phyloP scores from a whole-genome alignment of 2,888 invertebrate species.

The Temnothorax ravouxi region DNA sequence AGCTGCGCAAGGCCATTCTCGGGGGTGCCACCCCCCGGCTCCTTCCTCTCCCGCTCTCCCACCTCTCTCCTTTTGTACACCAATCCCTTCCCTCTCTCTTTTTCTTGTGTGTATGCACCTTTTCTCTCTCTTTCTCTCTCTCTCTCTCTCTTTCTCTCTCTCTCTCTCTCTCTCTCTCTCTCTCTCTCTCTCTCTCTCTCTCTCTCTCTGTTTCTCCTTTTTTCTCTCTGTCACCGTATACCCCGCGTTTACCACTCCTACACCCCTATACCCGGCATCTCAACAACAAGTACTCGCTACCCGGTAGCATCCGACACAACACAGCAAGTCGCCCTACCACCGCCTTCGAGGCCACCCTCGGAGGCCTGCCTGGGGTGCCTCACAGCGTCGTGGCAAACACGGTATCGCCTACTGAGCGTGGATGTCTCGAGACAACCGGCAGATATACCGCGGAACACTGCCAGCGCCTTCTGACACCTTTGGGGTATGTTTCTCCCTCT shows the following conservation, averaged over 20 bases:
- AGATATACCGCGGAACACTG: slow-evolving; percentile 57
- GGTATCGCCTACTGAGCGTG: slow-evolving; percentile 75
- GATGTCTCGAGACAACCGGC: slow-evolving; percentile 75
- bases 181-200: slow-evolving; percentile 66
- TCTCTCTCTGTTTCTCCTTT: slow-evolving; percentile 54
- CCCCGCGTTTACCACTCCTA: slow-evolving; percentile 63
- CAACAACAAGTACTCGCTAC: slow-evolving; percentile 85
- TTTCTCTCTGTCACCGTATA: slow-evolving; percentile 58
- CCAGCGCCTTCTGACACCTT: slow-evolving; percentile 63
- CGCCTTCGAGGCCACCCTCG: slow-evolving; percentile 68
- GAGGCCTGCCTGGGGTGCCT: slow-evolving; percentile 69
- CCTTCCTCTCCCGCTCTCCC: slow-evolving; percentile 49
- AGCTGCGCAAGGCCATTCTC: slow-evolving; percentile 81
- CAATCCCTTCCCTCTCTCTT: slow-evolving; percentile 55
- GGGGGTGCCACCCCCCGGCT: slow-evolving; percentile 77
- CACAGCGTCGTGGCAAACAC: slow-evolving; percentile 73
- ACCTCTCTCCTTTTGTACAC: slow-evolving; percentile 46
- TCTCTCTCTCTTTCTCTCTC: too few relatives aligned
- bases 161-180: slow-evolving; percentile 63
- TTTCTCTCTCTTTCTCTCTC: too few relatives aligned
- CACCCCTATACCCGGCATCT: slow-evolving; percentile 78
- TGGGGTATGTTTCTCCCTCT: slow-evolving; percentile 60
- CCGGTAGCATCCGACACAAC: slow-evolving; percentile 85
- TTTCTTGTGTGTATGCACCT: slow-evolving; percentile 51
- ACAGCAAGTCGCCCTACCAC: slow-evolving; percentile 83